Evolutionary conservation across 2,888 invertebrate species (phyloP), one percentile per base, ranked within the genome.

Genomic region (Xestia sexstrigata): DNA sequence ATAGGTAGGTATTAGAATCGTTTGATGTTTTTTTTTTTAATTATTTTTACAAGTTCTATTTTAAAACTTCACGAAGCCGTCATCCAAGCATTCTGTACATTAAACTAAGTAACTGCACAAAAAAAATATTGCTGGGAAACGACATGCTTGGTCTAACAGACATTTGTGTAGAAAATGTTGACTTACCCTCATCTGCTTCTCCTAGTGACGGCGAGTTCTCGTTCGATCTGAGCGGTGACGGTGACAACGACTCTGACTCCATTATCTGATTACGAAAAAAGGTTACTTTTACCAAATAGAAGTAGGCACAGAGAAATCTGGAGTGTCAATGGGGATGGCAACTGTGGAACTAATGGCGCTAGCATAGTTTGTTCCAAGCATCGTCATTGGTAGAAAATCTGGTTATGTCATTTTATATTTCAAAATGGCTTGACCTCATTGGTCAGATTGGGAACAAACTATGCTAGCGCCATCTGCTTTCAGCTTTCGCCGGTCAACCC

Each of bases 171-270:
- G 17, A 55, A 30, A 45, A 30, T 17, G 5, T 23, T 20, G 47
- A 62, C 65, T 62, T 92, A 95, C 96, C 95, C 92, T 97, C 97
- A 84, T 96, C 96, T 20, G 95, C 96, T 87, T 97, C 97, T 71
- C 95, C 96, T 55, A 97, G 86, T 0, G 97, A 97, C 7, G 96
- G 96, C 0, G 96, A 95, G 78, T 96, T 94, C 63, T 94, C 94
- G 62, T 94, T 90, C 8, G 96, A 96, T 70, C 95, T 89, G 73
- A 96, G 87, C 55, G 96, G 96, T 6, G 96, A 96, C 7, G 96
- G 95, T 3, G 96, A 94, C 92, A 95, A 90, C 7, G 96, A 95
- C 79, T 96, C 96, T 2, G 94, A 89, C 73, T 96, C 96, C 90
- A 94, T 89, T 91, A 89, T 89, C 94, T 94, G 84, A 5, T 88